Evolutionary conservation across 2,113 vertebrate species (phyloP).

Genomic region (Labeo rohita): DNA sequence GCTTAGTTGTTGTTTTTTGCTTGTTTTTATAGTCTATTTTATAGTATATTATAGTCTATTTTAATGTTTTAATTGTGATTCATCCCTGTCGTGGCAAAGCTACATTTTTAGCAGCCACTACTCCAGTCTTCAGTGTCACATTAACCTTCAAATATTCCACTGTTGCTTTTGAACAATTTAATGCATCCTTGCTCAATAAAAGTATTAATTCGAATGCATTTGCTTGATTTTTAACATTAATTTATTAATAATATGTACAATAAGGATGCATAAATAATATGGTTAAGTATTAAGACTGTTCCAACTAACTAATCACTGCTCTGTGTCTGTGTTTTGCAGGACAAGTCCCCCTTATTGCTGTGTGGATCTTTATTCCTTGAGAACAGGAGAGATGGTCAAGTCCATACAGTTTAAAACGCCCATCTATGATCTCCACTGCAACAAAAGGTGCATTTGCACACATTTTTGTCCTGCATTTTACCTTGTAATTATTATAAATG

Average conservation of each 20-base stretch:
- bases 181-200: not conserved
- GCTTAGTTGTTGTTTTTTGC: too few species aligned
- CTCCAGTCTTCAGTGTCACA: not conserved
- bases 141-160: not conserved
- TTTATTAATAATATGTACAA: not conserved
- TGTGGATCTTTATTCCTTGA: conserved; percentile 92
- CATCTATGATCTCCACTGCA: conserved; percentile 96
- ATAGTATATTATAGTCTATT: too few species aligned
- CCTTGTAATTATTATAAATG: not conserved
- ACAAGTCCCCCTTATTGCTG: conserved; percentile 94
- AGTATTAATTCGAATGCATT: not conserved
- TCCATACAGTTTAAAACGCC: conserved; percentile 99
- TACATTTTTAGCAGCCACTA: not conserved
- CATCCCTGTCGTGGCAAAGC: not conserved
- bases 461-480: not conserved
- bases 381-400: conserved; percentile 96
- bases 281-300: not conserved
- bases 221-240: not conserved
- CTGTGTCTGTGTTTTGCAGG: conserved; percentile 69
- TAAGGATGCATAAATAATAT: not conserved
- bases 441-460: conserved; percentile 83
- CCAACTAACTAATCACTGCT: conserved; percentile 25
- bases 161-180: not conserved
- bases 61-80: not conserved
- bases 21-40: too few species aligned